Evolutionary conservation across 2,113 vertebrate genomes (phyloP), one percentile per base, ranked within the genome.

Genomic region (Rhinichthys klamathensis): DNA sequence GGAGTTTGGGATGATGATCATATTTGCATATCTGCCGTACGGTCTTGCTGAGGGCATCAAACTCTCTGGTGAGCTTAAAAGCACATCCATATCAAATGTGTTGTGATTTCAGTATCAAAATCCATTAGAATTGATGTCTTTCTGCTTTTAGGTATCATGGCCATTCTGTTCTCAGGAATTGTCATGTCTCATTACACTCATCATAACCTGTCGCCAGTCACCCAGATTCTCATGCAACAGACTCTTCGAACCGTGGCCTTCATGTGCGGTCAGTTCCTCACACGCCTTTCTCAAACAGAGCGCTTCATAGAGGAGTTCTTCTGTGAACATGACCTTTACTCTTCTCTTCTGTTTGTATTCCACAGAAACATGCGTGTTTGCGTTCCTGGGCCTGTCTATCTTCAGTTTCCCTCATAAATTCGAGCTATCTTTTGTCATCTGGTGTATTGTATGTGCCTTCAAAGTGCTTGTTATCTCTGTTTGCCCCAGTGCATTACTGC

Each of bases 351-450:
- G 15, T 27, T 2, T 88, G 81, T 90, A 56, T 93, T 91, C 93
- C 82, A 90, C 95, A 99, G 98, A 99, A 94, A 99, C 98, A 0
- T 99, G 98, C 73, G 97, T 99, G 81, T 99, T 99, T 91, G 98
- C 98, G 38, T 99, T 99, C 92, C 96, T 99, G 61, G 98, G 98
- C 67, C 95, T 99, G 87, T 99, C 98, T 46, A 99, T 99, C 93
- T 99, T 99, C 93, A 99, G 98, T 92, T 99, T 99, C 87, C 98
- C 98, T 89, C 98, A 99, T 93, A 99, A 99, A 85, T 99, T 99
- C 94, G 98, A 99, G 93, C 94, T 98, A 89, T 99, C 98, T 83
- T 99, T 99, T 91, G 98, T 99, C 93, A 96, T 99, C 93, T 99
- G 98, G 98, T 99, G 98, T 95, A 99, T 99, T 89, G 98, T 99